Evolutionary conservation across 2,888 invertebrate species (phyloP).

Genomic region (Diaperis boleti): DNA sequence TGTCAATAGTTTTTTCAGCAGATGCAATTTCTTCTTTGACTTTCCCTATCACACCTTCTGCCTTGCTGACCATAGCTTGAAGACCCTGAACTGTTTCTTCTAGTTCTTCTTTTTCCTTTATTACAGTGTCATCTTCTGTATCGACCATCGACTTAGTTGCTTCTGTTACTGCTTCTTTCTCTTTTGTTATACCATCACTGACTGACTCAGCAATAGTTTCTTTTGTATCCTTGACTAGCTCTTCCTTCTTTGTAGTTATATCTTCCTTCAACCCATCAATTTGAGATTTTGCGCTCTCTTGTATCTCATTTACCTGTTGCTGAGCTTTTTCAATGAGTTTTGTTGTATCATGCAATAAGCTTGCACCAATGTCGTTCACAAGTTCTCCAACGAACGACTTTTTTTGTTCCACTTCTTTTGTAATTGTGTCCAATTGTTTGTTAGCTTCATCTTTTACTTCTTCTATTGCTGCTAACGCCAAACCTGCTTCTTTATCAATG

Average conservation of each 20-base stretch:
- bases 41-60: conserved; percentile 31
- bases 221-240: neutral
- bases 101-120: conserved; percentile 20
- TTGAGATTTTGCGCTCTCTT: conserved; percentile 38
- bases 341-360: conserved; percentile 5
- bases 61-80: conserved; percentile 10
- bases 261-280: conserved; percentile 40
- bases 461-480: conserved; percentile 36
- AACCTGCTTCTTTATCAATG: conserved; percentile 44
- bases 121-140: conserved; percentile 18
- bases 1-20: conserved; percentile 31
- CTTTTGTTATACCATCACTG: conserved; percentile 1
- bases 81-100: conserved; percentile 23
- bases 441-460: conserved; percentile 35
- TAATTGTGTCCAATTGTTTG: conserved; percentile 32
- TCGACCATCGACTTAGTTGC: conserved; percentile 1
- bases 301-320: conserved; percentile 43
- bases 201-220: too few species aligned
- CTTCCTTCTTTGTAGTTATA: conserved; percentile 29
- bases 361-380: conserved; percentile 24
- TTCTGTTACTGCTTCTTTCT: neutral
- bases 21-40: conserved; percentile 40
- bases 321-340: conserved; percentile 24
- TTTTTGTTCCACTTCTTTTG: conserved; percentile 19
- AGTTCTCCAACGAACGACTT: conserved; percentile 12